Evolutionary conservation across 2,888 invertebrate species (phyloP).

Genomic region (Drosophila mimetica): DNA sequence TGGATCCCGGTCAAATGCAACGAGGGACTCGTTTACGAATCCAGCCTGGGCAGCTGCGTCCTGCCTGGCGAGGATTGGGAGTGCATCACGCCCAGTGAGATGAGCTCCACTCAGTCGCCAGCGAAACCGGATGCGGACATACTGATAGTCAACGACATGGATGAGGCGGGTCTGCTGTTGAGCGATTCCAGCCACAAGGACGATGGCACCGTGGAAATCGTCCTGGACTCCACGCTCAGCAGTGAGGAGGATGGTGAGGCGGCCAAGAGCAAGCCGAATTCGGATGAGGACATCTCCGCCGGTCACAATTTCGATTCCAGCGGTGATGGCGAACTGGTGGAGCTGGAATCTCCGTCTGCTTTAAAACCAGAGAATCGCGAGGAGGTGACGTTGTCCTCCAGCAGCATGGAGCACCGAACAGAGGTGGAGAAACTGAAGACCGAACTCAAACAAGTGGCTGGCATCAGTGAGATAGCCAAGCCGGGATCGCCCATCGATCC

Average conservation of each 20-base stretch:
- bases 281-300: conserved; percentile 48
- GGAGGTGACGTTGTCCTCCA: conserved; percentile 15
- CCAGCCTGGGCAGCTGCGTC: conserved; percentile 82
- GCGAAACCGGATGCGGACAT: conserved; percentile 55
- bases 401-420: conserved; percentile 10
- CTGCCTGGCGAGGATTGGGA: conserved; percentile 84
- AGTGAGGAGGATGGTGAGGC: conserved; percentile 64
- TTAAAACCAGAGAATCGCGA: conserved; percentile 66
- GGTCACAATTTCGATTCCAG: conserved; percentile 71
- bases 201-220: conserved; percentile 73
- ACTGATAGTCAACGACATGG: conserved; percentile 64
- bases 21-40: conserved; percentile 83
- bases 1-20: conserved; percentile 83
- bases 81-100: conserved; percentile 74
- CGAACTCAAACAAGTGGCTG: conserved; percentile 40
- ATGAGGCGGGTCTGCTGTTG: conserved; percentile 53
- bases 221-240: conserved; percentile 56
- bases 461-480: conserved; percentile 22
- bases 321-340: conserved; percentile 81
- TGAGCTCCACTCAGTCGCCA: conserved; percentile 21
- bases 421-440: conserved; percentile 35
- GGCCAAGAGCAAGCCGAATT: conserved; percentile 1
- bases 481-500: conserved; percentile 74
- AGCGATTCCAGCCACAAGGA: conserved; percentile 38
- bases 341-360: conserved; percentile 52